Percentiles rank a stretch among this genome's conserved stretches.
phyloP scores from a whole-genome alignment of 2,888 invertebrate genomes.

The Laspeyria flexula region DNA sequence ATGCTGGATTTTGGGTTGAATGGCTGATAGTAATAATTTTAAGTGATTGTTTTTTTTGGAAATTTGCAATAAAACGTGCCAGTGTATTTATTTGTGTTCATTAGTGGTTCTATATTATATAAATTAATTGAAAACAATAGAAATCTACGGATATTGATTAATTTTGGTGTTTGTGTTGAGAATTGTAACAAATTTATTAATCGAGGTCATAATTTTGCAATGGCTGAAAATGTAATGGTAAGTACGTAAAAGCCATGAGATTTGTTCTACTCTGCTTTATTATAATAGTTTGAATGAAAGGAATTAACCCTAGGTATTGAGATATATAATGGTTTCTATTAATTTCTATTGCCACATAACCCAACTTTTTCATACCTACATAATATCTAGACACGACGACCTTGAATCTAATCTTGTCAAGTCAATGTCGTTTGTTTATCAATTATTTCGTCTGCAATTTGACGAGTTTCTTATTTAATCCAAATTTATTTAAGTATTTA shows the following conservation, averaged over 20 bases:
- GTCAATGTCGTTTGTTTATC: constrained; percentile 80
- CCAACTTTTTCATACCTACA: constrained; percentile 67
- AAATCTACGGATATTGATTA: constrained; percentile 16
- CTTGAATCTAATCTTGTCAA: constrained; percentile 84
- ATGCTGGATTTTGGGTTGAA: constrained; percentile 66
- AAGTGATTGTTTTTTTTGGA: constrained; percentile 55
- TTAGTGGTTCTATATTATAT: constrained; percentile 31
- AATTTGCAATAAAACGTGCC: constrained; percentile 46
- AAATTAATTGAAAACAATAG: constrained; percentile 22
- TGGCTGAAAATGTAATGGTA: constrained; percentile 62
- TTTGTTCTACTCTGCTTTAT: constrained; percentile 5
- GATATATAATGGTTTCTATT: constrained; percentile 32
- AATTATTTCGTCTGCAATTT: constrained; percentile 53
- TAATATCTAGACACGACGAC: constrained; percentile 73
- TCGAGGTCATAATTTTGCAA: constrained; percentile 60
- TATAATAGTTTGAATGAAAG: neutral
- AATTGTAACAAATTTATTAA: constrained; percentile 47
- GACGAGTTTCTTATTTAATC: constrained; percentile 10
- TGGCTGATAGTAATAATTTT: constrained; percentile 71
- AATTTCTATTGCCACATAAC: constrained; percentile 59
- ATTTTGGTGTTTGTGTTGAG: constrained; percentile 43
- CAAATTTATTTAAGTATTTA: constrained; percentile 4
- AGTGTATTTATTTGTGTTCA: constrained; percentile 32
- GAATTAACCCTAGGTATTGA: constrained; percentile 19
- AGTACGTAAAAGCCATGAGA: constrained; percentile 14